A percentile compares a stretch with the other conserved stretches of the same genome.
phyloP scores from a whole-genome alignment of 2,113 vertebrate species.

The Petrocephalus zakoni region DNA sequence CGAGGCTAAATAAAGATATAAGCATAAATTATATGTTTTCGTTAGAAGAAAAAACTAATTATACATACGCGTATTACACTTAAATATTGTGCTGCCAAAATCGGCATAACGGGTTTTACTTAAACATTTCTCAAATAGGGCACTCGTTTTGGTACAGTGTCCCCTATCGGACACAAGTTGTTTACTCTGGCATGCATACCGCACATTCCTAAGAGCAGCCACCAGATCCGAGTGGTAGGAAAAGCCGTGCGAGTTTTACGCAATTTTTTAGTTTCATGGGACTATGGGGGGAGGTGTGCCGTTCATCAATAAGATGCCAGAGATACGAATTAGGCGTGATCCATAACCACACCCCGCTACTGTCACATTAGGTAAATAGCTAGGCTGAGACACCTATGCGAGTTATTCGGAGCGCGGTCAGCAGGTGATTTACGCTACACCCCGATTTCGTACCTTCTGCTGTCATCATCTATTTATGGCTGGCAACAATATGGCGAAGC shows the following conservation, averaged over 20 bases:
- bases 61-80: neutral
- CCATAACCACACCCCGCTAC: neutral
- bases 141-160: neutral
- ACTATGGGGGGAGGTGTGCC: neutral
- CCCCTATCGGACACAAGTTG: slow-evolving; percentile 29
- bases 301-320: neutral
- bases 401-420: neutral
- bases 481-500: neutral
- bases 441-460: neutral
- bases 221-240: slow-evolving; percentile 31
- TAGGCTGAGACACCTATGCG: neutral
- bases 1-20: neutral
- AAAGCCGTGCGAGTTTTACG: neutral
- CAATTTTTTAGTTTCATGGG: neutral
- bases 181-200: slow-evolving; percentile 54
- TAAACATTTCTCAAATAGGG: neutral
- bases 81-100: too few relatives aligned
- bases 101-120: neutral
- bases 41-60: neutral
- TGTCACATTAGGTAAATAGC: neutral
- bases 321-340: neutral
- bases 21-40: neutral
- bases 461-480: neutral
- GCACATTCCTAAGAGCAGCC: slow-evolving; percentile 60
- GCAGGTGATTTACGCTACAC: neutral